Conservation (phyloP, 2,113 vertebrate species). For the Amia ocellicauda region DNA sequence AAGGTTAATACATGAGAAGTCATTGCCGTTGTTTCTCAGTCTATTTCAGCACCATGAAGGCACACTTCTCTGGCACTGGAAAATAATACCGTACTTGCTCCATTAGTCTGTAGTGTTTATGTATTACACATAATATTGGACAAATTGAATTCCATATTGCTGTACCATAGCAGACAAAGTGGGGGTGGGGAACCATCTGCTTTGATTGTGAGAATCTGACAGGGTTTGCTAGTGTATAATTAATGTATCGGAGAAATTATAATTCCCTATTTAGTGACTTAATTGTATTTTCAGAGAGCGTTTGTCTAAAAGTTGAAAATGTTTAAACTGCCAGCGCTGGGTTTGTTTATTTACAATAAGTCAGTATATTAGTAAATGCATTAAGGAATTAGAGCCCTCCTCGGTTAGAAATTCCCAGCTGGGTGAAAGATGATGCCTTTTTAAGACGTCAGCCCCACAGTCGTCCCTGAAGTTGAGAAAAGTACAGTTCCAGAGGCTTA, state of each 20-base stretch:
- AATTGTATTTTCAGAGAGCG: not conserved
- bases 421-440: constrained; percentile 85
- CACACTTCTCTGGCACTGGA: too few relatives aligned
- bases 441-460: constrained; percentile 76
- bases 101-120: not conserved
- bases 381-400: constrained; percentile 66
- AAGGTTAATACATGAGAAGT: too few relatives aligned
- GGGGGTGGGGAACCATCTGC: too few relatives aligned
- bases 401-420: constrained; percentile 78
- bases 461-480: constrained; percentile 68
- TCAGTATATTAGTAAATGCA: constrained; percentile 67
- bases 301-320: constrained; percentile 17
- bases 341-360: constrained; percentile 78
- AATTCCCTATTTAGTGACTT: not conserved
- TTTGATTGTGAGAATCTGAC: not conserved
- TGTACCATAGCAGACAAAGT: not conserved
- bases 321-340: constrained; percentile 27
- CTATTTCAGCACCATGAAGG: too few relatives aligned
- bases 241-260: not conserved
- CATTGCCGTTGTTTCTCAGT: too few relatives aligned
- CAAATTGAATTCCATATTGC: too few relatives aligned
- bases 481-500: constrained; percentile 56
- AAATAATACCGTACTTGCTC: not conserved
- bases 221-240: not conserved
- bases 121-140: too few relatives aligned